A percentile compares a stretch with the other conserved stretches of the same genome.
These are phyloP conservation scores for Diploptera punctata DNA, from an alignment of 2,888 invertebrate species.

Conservation along the genomic window DNA sequence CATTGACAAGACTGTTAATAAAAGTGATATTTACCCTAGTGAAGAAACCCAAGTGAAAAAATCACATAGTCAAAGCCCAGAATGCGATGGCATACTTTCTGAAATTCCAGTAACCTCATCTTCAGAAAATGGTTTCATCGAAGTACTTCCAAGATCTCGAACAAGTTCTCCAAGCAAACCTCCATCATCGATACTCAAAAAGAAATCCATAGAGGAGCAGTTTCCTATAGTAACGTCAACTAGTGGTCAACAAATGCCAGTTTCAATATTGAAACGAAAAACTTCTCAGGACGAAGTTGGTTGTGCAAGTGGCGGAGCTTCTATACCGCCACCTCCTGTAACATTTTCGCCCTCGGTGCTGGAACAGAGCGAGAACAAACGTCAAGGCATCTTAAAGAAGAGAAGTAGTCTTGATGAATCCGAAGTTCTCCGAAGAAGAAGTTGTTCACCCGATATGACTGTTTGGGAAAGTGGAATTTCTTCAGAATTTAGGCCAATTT, in stretches of 20 bases:
- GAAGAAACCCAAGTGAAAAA: background rate
- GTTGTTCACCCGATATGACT: conserved; percentile 71
- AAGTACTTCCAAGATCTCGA: conserved; percentile 16
- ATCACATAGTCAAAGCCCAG: background rate
- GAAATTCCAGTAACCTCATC: background rate
- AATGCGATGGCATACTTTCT: background rate
- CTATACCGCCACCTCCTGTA: conserved; percentile 67
- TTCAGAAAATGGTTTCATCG: conserved; percentile 15
- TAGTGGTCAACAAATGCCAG: conserved; percentile 51
- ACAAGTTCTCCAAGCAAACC: conserved; percentile 33
- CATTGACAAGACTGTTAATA: background rate
- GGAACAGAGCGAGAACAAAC: conserved; percentile 64
- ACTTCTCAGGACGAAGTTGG: conserved; percentile 57
- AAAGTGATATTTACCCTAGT: background rate
- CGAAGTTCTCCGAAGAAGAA: conserved; percentile 70
- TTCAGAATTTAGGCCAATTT: conserved; percentile 67
- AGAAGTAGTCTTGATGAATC: conserved; percentile 83
- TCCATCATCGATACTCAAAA: conserved; percentile 68
- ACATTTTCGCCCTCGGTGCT: conserved; percentile 81
- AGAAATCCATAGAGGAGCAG: conserved; percentile 64
- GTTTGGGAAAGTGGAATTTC: conserved; percentile 26
- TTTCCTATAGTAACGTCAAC: conserved; percentile 33
- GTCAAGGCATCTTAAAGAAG: conserved; percentile 84
- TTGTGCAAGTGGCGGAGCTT: conserved; percentile 45
- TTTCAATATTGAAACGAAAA: conserved; percentile 66